Evolutionary conservation across 1,140 invertebrate genomes (phyloP), one percentile per base, ranked within the genome.

Genomic region (Pygmarrhopalites habei): DNA sequence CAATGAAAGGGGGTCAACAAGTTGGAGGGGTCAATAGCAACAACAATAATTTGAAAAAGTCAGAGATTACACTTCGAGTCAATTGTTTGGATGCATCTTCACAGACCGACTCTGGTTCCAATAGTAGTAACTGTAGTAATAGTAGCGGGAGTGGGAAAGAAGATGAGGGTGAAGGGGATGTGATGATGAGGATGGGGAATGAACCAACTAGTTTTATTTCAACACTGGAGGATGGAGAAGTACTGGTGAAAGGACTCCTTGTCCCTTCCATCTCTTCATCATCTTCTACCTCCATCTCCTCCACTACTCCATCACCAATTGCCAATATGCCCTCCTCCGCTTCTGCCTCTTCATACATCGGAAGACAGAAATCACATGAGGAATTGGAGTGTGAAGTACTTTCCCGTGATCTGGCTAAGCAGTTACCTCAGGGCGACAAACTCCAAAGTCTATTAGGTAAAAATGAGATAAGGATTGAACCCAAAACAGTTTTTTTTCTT

Each of bases 331-430:
- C n/a, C n/a, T n/a, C n/a, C n/a, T n/a, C n/a, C n/a, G n/a, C n/a
- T n/a, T n/a, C n/a, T 35, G 32, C 32, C 32, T 53, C 57, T 10
- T 46, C 65, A 47, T 65, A 57, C 58, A 64, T 46, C 75, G 76
- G 55, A 77, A 77, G 76, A n/a, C 74, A 77, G 56, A 86, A 86
- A 55, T 77, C 85, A 17, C 81, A 84, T 53, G 88, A 90, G 72
- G 89, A 90, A 75, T 80, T 89, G 60, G 88, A 90, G 66, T 90
- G 86, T 77, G 88, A 91, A 70, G 79, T 83, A 68, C 78, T 89
- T 57, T 86, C 85, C 23, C 74, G 83, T 65, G 86, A 89, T 72
- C 79, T 90, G 47, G 84, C 84, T 29, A 83, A 82, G 74, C 83
- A 86, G 61, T 77, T 90, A 58, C 79, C 80, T 30, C 73, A 75